Evolutionary conservation across 2,888 invertebrate species (phyloP).

Genomic region (Drosophila vallismaia): DNA sequence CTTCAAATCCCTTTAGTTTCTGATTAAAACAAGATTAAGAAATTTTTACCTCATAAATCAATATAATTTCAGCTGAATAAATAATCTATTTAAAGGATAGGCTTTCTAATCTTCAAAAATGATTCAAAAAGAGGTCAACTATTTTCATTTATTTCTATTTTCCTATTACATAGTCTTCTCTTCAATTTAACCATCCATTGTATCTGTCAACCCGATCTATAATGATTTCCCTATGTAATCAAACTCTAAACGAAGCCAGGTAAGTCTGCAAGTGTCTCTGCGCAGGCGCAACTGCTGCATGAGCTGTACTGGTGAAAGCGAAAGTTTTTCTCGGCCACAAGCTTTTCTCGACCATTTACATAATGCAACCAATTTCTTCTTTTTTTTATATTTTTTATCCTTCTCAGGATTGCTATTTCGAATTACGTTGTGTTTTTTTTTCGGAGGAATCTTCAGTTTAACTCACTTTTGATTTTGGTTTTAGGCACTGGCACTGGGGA

Average conservation of each 20-base stretch:
- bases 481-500: constrained; percentile 44
- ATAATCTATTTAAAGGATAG: too few species aligned
- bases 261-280: constrained; percentile 31
- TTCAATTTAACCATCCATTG: background rate
- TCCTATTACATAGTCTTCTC: background rate
- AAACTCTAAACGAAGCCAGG: constrained; percentile 12
- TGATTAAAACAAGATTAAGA: background rate
- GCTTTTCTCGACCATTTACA: constrained; percentile 42
- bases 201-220: background rate
- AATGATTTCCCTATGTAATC: constrained; percentile 4
- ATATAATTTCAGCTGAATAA: too few species aligned
- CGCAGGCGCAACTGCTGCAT: constrained; percentile 40
- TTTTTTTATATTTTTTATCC: constrained; percentile 9
- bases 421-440: background rate
- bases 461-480: constrained; percentile 39
- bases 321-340: constrained; percentile 73
- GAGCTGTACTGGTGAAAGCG: constrained; percentile 79
- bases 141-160: background rate
- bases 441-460: constrained; percentile 11
- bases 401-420: background rate
- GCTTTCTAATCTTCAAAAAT: background rate
- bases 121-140: background rate
- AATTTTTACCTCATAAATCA: too few species aligned
- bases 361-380: constrained; percentile 29
- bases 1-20: too few species aligned